Base-by-base conservation (phyloP, 2,797 vertebrate genomes). In the Poecilia picta region DNA sequence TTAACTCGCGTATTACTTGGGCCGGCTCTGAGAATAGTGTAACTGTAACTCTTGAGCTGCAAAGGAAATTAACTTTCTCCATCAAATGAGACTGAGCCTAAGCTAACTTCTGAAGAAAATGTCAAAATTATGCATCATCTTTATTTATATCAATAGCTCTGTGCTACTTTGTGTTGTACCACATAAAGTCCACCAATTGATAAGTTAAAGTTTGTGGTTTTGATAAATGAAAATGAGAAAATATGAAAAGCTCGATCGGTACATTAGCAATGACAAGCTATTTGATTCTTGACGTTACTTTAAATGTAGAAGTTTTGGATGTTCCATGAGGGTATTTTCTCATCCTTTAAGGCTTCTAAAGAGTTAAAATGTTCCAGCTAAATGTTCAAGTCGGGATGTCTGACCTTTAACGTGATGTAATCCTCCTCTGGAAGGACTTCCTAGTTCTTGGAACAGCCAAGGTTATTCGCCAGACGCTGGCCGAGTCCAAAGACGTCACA, bases 341-440 rank as follows among this genome's bases (percentile, higher is more conserved):
- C 36, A 28, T 45, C 36, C 16, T 49, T 72, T 12, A 2, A 8
- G 23, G 25, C 3, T 51, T 75, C 18, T 39, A 57, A 41, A 36
- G 75, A 77, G 80, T 74, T 45, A 77, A 78, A 28, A 18, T 36
- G 28, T 41, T 46, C 59, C 41, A 3, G 12, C 25, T 64, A 70
- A 43, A 70, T 31, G 46, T 59, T 49, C 12, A 5, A 15, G 73
- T 82, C 83, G 77, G 81, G 80, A 84, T 72, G 81, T 79, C 81
- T 82, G 71, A 77, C 51, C 72, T 89, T 57, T 87, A 51, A 87
- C 77, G 72, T 33, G 62, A 77, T 72, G 53, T 92, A 85, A 92
- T 90, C 89, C 85, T 73, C 15, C 64, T 83, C 77, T 83, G 84
- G 79, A 83, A 83, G 62, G 47, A 31, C 72, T 76, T 73, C 43